Conservation (phyloP, 2,888 invertebrate species). For the Romanomermis culicivorax region DNA sequence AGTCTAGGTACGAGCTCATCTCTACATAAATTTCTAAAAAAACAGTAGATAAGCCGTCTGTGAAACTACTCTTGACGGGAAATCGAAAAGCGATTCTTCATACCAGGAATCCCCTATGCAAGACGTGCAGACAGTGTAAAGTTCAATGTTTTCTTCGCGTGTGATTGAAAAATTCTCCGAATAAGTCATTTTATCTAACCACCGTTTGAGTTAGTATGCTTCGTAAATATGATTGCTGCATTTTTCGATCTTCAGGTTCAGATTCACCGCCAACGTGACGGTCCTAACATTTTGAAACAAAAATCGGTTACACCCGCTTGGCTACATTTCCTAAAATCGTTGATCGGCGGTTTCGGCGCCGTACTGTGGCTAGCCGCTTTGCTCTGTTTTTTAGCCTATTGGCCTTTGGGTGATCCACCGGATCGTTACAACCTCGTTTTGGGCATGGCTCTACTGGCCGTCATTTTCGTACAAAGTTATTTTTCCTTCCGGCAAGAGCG, state of each 20-base stretch:
- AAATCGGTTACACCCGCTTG: neutral
- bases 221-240: no score
- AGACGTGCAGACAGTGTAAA: no score
- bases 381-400: neutral
- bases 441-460: neutral
- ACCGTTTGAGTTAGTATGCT: no score
- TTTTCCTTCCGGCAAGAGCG: conserved; percentile 1
- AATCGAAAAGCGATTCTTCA: no score
- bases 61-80: no score
- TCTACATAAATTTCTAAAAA: no score
- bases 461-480: neutral
- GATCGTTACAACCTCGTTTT: neutral
- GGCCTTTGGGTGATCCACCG: conserved; percentile 2
- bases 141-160: no score
- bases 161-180: no score
- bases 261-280: neutral
- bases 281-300: neutral
- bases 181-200: no score
- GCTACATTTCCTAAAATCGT: neutral
- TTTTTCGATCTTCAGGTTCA: neutral
- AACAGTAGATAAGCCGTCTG: no score
- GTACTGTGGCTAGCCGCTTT: neutral
- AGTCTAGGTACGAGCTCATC: no score
- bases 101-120: no score
- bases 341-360: neutral